A percentile compares a stretch with the other conserved stretches of the same genome.
phyloP scores from a whole-genome alignment of 2,888 invertebrate genomes.

The Xestia rhomboidea region DNA sequence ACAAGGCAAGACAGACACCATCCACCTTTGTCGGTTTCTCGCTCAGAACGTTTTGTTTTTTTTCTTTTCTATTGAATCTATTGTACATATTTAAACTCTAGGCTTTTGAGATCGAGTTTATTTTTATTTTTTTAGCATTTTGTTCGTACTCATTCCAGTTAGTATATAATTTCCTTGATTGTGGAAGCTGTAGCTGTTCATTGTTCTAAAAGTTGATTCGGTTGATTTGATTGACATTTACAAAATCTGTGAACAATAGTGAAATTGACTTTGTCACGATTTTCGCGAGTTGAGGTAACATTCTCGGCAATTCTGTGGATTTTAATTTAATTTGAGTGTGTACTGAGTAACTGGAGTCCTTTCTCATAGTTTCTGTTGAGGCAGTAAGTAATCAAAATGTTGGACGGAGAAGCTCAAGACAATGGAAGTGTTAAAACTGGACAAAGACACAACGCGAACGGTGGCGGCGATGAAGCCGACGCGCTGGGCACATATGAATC shows the following conservation, averaged over 20 bases:
- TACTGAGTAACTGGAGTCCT: not conserved
- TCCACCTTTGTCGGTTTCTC: too few species aligned
- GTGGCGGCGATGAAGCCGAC: slow-evolving; percentile 86
- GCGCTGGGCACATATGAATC: slow-evolving; percentile 86
- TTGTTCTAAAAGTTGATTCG: not conserved
- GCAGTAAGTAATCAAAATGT: slow-evolving; percentile 71
- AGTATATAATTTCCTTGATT: too few species aligned
- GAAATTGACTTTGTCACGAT: slow-evolving; percentile 13
- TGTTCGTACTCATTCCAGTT: too few species aligned
- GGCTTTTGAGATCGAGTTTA: too few species aligned
- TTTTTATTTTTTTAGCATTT: too few species aligned
- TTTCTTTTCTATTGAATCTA: too few species aligned
- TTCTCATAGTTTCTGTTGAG: not conserved
- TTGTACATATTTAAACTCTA: too few species aligned
- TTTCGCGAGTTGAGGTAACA: not conserved
- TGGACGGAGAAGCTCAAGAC: slow-evolving; percentile 80
- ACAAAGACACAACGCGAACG: slow-evolving; percentile 89
- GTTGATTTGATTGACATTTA: slow-evolving; percentile 4
- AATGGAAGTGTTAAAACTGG: slow-evolving; percentile 79
- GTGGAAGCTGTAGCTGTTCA: not conserved
- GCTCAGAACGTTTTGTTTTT: too few species aligned
- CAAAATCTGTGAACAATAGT: not conserved
- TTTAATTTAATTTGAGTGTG: not conserved
- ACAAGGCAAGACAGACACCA: too few species aligned
- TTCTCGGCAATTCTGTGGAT: not conserved